Base-by-base conservation (phyloP, 2,797 vertebrate genomes). In the Coregonus suidteri region DNA sequence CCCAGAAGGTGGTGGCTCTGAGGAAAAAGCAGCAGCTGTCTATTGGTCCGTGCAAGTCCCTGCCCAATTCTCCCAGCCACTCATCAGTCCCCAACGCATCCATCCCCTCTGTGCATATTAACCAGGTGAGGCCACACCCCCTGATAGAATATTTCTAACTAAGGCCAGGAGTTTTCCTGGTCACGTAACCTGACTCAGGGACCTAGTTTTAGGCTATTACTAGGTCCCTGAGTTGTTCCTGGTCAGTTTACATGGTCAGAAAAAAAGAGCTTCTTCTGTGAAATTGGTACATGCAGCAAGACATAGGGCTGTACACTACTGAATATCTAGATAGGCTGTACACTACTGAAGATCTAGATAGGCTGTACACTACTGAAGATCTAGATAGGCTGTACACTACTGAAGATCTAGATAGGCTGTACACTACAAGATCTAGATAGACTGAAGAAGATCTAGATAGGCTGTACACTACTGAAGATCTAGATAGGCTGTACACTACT, bases 1-100 rank as follows among this genome's bases (percentile, higher is more conserved):
- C 98, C 88, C 98, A 99, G 95, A 99, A 99, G 93, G 97, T 99
- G 75, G 97, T 99, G 92, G 97, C 97, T 82, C 95, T 99, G 89
- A 96, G 98, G 88, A 99, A 99, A 97, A 99, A 99, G 87, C 98
- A 99, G 92, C 98, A 99, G 94, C 95, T 99, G 25, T 98, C 98
- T 76, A 99, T 99, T 4, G 98, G 98, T 74, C 98, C 98, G 20
- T 99, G 98, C 95, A 99, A 99, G 94, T 99, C 98, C 78, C 94
- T 99, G 88, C 98, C 98, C 72, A 99, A 99, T 90, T 99, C 98
- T 5, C 98, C 98, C 76, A 99, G 98, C 92, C 98, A 99, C 90
- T 97, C 98, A 0, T 98, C 98, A 0, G 97, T 99, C 81, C 97
- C 98, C 0, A 93, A 97, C 0, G 96, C 98, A 69, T 96, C 97